Base-by-base conservation (phyloP, 2,888 invertebrate genomes). In the Punctoribates punctum region DNA sequence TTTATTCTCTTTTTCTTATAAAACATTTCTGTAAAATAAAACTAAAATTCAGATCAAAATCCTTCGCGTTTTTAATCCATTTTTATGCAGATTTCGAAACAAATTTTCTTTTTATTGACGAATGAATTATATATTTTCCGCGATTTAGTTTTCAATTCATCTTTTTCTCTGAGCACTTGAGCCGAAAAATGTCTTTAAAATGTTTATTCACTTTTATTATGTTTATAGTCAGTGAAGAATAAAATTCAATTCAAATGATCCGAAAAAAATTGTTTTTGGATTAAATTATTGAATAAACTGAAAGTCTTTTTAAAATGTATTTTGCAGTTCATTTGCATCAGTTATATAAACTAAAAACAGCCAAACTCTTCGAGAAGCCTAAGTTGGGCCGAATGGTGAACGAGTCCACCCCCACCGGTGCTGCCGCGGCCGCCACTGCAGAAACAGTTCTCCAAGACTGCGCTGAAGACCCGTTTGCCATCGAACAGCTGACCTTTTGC, bases 301-400 rank as follows among this genome's bases (percentile, higher is more conserved):
- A 23, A 23, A 57, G 20, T 57, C 20, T 20, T 9, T 57, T 57
- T 57, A 20, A 51, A n/a, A 51, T 25, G 1, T 0, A 23, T 57
- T 82, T 78, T 83, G 17, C 48, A 85, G 96, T 96, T 80, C 92
- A 93, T 79, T 88, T 99, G 81, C 96, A 97, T 88, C 91, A 96
- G 82, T 88, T 98, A 83, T 98, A 98, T 87, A 97, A 97, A 88
- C 79, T 98, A 83, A 98, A 97, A 88, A 96, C 96, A 83, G 92
- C 94, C 81, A 96, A 97, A 87, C 88, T 91, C 76, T 92, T 92
- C 84, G 92, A 92, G 83, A 89, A 90, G 82, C 89, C 90, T 79
- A 88, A 83, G 80, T 80, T 81, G 78, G 20, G 5, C 42, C 15
- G 34, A 38, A 42, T 8, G 4, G 62, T 13, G 13, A 27, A 23